phyloP scores from a whole-genome alignment of 2,797 vertebrate genomes.

The Trachops cirrhosus region DNA sequence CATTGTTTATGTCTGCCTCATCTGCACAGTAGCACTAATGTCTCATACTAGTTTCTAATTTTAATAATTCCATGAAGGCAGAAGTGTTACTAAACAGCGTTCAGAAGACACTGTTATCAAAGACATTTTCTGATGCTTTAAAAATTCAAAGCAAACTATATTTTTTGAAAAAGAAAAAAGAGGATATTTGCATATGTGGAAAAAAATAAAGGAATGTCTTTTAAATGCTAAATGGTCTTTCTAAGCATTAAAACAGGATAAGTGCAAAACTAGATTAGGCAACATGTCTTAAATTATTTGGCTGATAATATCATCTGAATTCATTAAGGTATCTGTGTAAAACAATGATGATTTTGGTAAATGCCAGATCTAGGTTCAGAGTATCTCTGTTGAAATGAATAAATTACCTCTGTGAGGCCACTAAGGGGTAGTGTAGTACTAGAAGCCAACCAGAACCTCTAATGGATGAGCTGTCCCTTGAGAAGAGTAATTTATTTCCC shows the following conservation, averaged over 20 bases:
- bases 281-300: background rate
- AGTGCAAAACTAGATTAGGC: background rate
- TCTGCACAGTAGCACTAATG: background rate
- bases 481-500: background rate
- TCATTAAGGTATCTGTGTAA: background rate
- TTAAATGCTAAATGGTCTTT: conserved; percentile 2
- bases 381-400: background rate
- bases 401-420: background rate
- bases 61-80: conserved; percentile 31
- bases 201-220: background rate
- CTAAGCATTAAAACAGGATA: conserved; percentile 19
- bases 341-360: conserved; percentile 13
- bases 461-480: background rate
- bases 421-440: background rate
- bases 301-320: background rate
- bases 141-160: conserved; percentile 30
- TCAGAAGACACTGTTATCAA: background rate
- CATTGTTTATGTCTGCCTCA: conserved; percentile 7
- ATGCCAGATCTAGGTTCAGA: background rate
- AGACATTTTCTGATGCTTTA: background rate
- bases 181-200: background rate
- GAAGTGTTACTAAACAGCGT: background rate
- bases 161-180: background rate
- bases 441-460: background rate
- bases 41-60: background rate